phyloP scores from a whole-genome alignment of 2,888 invertebrate genomes.

The Hemicrepidius hirtus region DNA sequence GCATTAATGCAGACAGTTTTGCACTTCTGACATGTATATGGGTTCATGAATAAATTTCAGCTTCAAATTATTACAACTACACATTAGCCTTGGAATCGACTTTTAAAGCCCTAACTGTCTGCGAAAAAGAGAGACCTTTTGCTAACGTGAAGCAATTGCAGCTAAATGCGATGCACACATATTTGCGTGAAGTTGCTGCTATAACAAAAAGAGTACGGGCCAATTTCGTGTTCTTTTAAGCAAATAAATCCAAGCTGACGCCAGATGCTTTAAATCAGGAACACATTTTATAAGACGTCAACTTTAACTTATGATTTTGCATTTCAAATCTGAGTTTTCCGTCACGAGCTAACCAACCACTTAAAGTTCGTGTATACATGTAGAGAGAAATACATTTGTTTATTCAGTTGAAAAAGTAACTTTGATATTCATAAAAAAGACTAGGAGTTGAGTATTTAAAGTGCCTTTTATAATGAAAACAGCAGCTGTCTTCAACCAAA shows the following conservation, averaged over 20 bases:
- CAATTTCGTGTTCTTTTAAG: constrained; percentile 46
- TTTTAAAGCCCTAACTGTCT: not conserved
- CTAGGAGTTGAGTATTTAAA: not conserved
- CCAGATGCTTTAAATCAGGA: constrained; percentile 42
- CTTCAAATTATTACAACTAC: constrained; percentile 41
- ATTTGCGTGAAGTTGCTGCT: constrained; percentile 45
- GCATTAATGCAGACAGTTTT: constrained; percentile 48
- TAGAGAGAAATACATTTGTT: constrained; percentile 1
- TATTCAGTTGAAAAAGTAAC: constrained; percentile 14
- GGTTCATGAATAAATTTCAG: constrained; percentile 53
- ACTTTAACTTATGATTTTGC: constrained; percentile 31
- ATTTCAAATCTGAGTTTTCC: constrained; percentile 40
- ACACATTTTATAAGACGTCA: constrained; percentile 40
- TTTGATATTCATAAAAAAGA: not conserved
- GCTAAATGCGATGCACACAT: constrained; percentile 33
- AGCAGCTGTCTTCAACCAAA: no score
- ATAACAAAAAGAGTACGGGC: constrained; percentile 43
- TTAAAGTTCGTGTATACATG: constrained; percentile 22
- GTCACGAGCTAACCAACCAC: constrained; percentile 32
- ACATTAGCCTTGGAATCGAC: constrained; percentile 34
- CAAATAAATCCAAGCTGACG: constrained; percentile 43
- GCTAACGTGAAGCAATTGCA: constrained; percentile 22
- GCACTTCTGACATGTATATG: constrained; percentile 54
- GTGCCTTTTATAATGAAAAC: no score
- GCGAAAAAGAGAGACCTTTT: constrained; percentile 8